phyloP scores from a whole-genome alignment of 2,888 invertebrate genomes.

The Hyles lineata region DNA sequence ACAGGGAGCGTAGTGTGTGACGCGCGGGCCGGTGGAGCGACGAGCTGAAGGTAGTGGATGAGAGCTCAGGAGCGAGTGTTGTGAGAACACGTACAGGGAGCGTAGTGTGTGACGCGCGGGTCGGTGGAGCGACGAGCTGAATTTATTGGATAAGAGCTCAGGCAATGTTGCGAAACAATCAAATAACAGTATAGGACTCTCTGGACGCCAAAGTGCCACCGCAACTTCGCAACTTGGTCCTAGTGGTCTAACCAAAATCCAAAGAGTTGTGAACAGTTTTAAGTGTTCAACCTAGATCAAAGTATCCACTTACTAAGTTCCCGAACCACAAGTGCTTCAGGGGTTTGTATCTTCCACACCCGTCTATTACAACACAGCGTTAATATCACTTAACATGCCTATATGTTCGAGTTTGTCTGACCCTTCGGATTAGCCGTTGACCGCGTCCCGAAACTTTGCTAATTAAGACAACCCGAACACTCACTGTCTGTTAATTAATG shows the following conservation, averaged over 20 bases:
- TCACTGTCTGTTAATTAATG: constrained; percentile 51
- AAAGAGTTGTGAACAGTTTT: constrained; percentile 18
- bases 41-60: too few species aligned
- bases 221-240: background rate
- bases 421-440: constrained; percentile 49
- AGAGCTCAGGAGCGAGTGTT: background rate
- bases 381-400: constrained; percentile 29
- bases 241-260: background rate
- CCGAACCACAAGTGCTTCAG: constrained; percentile 3
- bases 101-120: background rate
- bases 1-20: too few species aligned
- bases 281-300: constrained; percentile 13
- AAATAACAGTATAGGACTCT: background rate
- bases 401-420: constrained; percentile 31
- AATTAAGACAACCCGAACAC: constrained; percentile 53
- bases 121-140: background rate
- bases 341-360: constrained; percentile 15
- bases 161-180: background rate
- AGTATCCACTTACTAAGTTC: constrained; percentile 26
- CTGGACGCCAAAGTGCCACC: background rate
- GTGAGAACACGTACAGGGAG: background rate
- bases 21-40: too few species aligned
- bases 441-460: constrained; percentile 57
- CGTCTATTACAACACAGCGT: constrained; percentile 18
- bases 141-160: background rate